Evolutionary conservation across 2,888 invertebrate species (phyloP), one percentile per base, ranked within the genome.

Genomic region (Tanaodytes sp.): DNA sequence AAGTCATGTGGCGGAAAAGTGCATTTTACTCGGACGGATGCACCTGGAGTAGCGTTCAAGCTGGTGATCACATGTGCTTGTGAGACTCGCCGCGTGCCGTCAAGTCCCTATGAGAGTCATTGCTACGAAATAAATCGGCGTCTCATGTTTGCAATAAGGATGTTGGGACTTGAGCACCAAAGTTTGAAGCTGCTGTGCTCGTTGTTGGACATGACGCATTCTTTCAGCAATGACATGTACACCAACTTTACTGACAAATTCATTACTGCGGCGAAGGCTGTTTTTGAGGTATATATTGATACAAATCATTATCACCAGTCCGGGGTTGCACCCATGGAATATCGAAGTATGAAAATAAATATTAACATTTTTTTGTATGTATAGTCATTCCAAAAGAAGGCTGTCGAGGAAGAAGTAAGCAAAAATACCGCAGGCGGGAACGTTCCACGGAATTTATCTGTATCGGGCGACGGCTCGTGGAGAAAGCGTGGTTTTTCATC

Each of bases 121-220:
- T 71, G 72, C 16, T 72, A 54, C 55, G 76, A 76, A 70, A 64
- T 75, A 23, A 75, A 75, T 58, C 46, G 72, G 15, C 49, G 73
- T 54, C 62, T 76, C 39, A 66, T 75, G 45, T 74, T 75, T 39
- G 71, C 67, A 2, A 74, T 76, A 66, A 58, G 73, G 23, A 66
- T 76, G 33, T 33, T 76, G 12, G 73, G 73, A 36, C 39, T 74
- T 40, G 73, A 43, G 57, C 48, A 67, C 57, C 61, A 74, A 64
- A 59, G 74, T 5, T 61, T 77, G 15, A 74, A 77, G 39, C 20
- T 73, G 11, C 75, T 76, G 71, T 73, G 73, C 51, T 37, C 52
- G 12, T 19, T 76, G 8, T 63, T 76, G 75, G 70, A 74, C 54
- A 49, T 70, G 4, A 61, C 62, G 33, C 31, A 36, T 20, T 57